Base-by-base conservation (phyloP, 2,888 invertebrate genomes). In the Caenorhabditis zanzibari region DNA sequence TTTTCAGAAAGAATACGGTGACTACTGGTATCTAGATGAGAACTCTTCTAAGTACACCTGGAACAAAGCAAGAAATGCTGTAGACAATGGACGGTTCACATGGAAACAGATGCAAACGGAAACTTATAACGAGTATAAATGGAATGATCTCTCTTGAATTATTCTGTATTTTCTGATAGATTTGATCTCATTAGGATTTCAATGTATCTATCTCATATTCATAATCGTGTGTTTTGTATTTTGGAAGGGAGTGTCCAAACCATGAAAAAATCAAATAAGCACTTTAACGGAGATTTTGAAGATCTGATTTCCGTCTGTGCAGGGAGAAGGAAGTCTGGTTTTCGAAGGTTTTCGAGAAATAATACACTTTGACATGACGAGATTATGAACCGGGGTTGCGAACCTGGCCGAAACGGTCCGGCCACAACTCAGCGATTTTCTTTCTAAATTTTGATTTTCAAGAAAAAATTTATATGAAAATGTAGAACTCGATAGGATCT, bases 1-100 rank as follows among this genome's bases (percentile, higher is more conserved):
- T 32, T 32, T 49, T 14, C 38, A 73, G 73, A 49, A 64, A n/a
- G 73, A 74, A 28, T 74, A 74, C 38, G 73, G 73, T 14, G 14
- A n/a, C n/a, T 22, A 32, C 9, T 74, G 73, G 73, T 63, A 74
- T 35, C 12, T 54, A 4, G 63, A 74, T 12, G 22, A 47, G 58
- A 49, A 74, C 22, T 63, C 73, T 7, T 54, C 52, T 5, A 74
- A 74, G 38, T 74, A 74, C 28, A 41, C 52, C 9, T 74, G 73
- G 73, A 52, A 74, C 28, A 35, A 52, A 24, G 63, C 73, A 10
- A 26, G 16, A n/a, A 73, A 73, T 38, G 52, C 73, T 12, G 63
- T 52, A 19, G 38, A 54, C 14, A 74, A 74, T 22, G 73, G 73
- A 19, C 32, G 32, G 26, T 74, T 63, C 41, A 64, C 73, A 2